Evolutionary conservation across 2,888 invertebrate species (phyloP), one percentile per base, ranked within the genome.

Genomic region (Corythucha ciliata): DNA sequence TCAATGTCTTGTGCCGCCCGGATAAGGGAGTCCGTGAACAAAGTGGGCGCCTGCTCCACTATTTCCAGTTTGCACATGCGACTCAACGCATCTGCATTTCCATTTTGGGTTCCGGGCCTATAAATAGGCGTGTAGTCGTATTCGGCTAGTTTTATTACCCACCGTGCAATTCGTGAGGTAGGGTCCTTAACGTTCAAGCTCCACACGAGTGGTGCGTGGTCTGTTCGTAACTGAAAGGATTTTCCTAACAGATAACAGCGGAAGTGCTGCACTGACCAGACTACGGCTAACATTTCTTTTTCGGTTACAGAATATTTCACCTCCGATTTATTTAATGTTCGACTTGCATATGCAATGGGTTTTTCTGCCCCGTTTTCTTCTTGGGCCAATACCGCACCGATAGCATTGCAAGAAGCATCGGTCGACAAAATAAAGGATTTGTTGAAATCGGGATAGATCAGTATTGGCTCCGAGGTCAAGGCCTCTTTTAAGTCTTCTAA

Each of bases 121-220:
- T 44, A 16, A n/a, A 10, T 14, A 12, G 27, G 12, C n/a, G n/a
- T 20, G 26, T 44, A 66, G 29, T 65, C 57, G 47, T 61, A 65
- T 58, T 66, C 64, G 53, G 60, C 59, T 26, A 66, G 48, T 52
- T 60, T 63, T n/a, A 68, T 42, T 16, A 63, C 51, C 68, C 67
- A 69, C 4, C 68, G 25, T 5, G 62, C 68, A 40, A 64, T 65
- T 68, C 4, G 56, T 60, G 3, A n/a, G n/a, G n/a, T n/a, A n/a
- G n/a, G n/a, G n/a, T n/a, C n/a, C n/a, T n/a, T n/a, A n/a, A n/a
- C n/a, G n/a, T n/a, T n/a, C n/a, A n/a, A n/a, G n/a, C n/a, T n/a
- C n/a, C n/a, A n/a, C n/a, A n/a, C n/a, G n/a, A 69, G 47, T 1
- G 66, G 65, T 42, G 63, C 59, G 51, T 69, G 69, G 44, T 70